A percentile compares a stretch with the other conserved stretches of the same genome.
phyloP scores from a whole-genome alignment of 1,140 invertebrate species.

The Drosophila auraria region DNA sequence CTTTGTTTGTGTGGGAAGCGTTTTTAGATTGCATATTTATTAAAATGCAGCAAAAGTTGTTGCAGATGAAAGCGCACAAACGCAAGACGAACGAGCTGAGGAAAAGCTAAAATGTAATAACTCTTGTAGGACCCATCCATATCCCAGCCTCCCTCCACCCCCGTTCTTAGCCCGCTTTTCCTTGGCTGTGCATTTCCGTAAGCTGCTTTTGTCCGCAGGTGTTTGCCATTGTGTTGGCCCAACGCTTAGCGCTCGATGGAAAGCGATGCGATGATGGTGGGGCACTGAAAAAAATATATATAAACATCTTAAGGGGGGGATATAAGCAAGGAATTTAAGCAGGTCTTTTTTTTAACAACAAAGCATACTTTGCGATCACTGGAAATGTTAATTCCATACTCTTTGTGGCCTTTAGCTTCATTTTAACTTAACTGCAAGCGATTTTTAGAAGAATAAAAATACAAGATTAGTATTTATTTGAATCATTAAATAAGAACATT shows the following conservation, averaged over 20 bases:
- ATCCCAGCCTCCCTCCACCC: constrained; percentile 5
- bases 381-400: too few species aligned
- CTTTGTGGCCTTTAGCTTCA: too few species aligned
- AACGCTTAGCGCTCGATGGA: constrained; percentile 60
- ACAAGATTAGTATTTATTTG: too few species aligned
- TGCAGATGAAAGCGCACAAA: constrained; percentile 50
- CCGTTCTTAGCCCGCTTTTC: constrained; percentile 8
- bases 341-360: background rate
- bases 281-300: constrained; percentile 8
- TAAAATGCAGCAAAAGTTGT: constrained; percentile 71
- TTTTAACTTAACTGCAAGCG: too few species aligned
- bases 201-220: constrained; percentile 81
- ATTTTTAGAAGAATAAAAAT: too few species aligned
- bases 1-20: constrained; percentile 57
- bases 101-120: constrained; percentile 80
- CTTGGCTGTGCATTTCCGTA: constrained; percentile 65
- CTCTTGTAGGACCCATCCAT: constrained; percentile 64
- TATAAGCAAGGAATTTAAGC: background rate
- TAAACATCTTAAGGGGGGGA: background rate
- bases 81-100: constrained; percentile 40
- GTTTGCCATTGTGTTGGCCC: constrained; percentile 78
- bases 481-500: too few species aligned
- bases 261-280: background rate
- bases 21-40: constrained; percentile 81
- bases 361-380: too few species aligned